Evolutionary conservation across 2,888 invertebrate species (phyloP).

Genomic region (Dioctria rufipes): DNA sequence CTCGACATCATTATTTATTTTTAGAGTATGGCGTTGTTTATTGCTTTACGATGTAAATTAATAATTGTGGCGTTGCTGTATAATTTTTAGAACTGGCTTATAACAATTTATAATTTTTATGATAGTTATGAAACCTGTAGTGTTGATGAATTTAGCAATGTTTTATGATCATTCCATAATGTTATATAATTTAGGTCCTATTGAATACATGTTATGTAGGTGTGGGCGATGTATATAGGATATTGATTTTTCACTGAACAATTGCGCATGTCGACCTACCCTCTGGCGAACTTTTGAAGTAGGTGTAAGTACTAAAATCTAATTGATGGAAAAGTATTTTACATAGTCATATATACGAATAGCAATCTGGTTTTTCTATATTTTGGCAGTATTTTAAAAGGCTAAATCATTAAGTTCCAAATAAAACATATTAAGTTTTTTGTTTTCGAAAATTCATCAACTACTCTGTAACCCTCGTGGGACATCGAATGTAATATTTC

Average conservation of each 20-base stretch:
- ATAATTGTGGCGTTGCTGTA: background rate
- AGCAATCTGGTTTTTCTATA: background rate
- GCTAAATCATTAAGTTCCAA: background rate
- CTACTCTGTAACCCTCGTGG: too few relatives aligned
- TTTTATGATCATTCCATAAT: background rate
- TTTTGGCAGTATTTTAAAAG: background rate
- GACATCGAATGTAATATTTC: too few relatives aligned
- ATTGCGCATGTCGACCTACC: background rate
- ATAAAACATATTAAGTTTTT: too few relatives aligned
- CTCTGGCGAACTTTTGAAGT: too few relatives aligned
- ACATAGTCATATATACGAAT: too few relatives aligned
- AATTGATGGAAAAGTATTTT: too few relatives aligned
- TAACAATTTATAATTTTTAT: too few relatives aligned
- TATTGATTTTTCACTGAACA: background rate
- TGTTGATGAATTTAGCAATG: too few relatives aligned
- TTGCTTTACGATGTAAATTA: slow-evolving; percentile 23
- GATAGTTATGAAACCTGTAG: too few relatives aligned
- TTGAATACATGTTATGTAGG: background rate
- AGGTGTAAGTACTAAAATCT: too few relatives aligned
- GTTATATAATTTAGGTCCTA: background rate
- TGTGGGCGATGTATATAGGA: background rate
- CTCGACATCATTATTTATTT: slow-evolving; percentile 35
- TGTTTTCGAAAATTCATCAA: too few relatives aligned
- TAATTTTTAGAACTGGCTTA: background rate
- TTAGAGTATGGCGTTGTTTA: slow-evolving; percentile 10